Percentiles rank a stretch among this genome's conserved stretches.
These are phyloP conservation scores for Panonychus citri DNA, from an alignment of 1,140 invertebrate species.

Conservation along the genomic window DNA sequence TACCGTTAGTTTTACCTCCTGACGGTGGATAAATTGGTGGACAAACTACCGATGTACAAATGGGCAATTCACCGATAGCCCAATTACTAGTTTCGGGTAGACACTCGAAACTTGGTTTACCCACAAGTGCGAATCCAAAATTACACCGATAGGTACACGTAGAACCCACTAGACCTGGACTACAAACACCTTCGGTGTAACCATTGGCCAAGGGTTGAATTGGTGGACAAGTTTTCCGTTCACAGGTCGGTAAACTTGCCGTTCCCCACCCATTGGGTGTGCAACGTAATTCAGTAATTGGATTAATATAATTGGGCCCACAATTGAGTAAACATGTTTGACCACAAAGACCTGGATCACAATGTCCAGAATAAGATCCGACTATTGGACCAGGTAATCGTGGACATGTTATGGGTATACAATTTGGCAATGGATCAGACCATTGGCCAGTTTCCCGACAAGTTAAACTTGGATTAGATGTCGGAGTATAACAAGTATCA, in stretches of 20 bases:
- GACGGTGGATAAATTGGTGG: neutral
- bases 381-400: neutral
- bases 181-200: constrained; percentile 5
- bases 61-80: constrained; percentile 5
- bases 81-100: neutral
- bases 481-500: constrained; percentile 22
- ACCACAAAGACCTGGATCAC: neutral
- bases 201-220: constrained; percentile 6
- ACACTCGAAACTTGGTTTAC: neutral
- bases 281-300: neutral
- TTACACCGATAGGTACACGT: constrained; percentile 2
- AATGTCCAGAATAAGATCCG: neutral
- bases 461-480: constrained; percentile 21
- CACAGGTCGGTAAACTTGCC: neutral
- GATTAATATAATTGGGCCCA: neutral
- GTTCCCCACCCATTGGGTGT: neutral
- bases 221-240: neutral
- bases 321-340: neutral
- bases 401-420: neutral
- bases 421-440: constrained; percentile 7
- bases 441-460: constrained; percentile 25
- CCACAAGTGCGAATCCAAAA: constrained; percentile 3
- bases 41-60: constrained; percentile 1
- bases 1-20: neutral
- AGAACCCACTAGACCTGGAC: neutral